Base-by-base conservation (phyloP, 2,888 invertebrate species). In the Cacoxenus indagator region DNA sequence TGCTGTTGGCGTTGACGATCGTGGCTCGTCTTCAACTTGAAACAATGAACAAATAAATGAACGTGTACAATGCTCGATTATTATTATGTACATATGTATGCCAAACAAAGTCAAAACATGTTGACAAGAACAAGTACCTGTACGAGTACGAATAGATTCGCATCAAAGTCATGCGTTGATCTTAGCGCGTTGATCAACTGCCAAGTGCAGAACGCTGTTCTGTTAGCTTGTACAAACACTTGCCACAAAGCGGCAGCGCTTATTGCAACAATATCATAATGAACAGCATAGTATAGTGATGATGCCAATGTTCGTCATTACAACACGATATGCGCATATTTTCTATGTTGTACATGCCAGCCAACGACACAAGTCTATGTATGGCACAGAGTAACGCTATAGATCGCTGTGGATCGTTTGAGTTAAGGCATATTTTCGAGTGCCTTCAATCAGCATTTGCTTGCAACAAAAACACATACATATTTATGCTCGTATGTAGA, bases 101-200 rank as follows among this genome's bases (percentile, higher is more conserved):
- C 82, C 82, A 84, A 85, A 85, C 81, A 81, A 79, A 84, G 83
- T 80, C 81, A 83, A 82, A 84, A 81, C 84, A 84, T 83, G 84
- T 84, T 81, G 78, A 83, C 76, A 82, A 73, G 75, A 70, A 59
- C 22, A 48, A 37, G 22, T 70, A 75, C 62, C 43, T 54, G 51
- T 1, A 61, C 68, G 67, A 69, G 70, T 70, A 72, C 73, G 37
- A 75, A 78, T 75, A 78, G 66, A 68, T 68, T 68, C 64, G 57
- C 59, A 70, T 27, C 31, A 22, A 61, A 65, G 43, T 19, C 61
- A 55, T 24, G 31, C 46, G 4, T 5, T 14, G 51, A 27, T 29
- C n/a, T n/a, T n/a, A n/a, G n/a, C 31, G n/a, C 1, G 8, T 29
- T 37, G 64, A 43, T 11, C 26, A 19, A n/a, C n/a, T 43, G 8